Conservation (phyloP, 2,888 invertebrate genomes). For the Ormyrus pomaceus region DNA sequence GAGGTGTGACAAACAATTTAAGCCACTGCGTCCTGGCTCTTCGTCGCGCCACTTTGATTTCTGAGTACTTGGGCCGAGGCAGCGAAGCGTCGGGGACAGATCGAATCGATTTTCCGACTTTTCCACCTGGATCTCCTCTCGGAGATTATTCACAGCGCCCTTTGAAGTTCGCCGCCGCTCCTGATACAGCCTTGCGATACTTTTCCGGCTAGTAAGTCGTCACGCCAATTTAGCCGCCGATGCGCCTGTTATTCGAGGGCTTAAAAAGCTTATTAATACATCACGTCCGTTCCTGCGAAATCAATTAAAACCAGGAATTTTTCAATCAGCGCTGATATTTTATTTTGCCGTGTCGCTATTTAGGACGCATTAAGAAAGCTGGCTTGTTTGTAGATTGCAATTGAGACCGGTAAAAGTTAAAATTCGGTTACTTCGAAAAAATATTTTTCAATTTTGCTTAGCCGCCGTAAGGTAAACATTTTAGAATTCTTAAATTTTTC, state of each 20-base stretch:
- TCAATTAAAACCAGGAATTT: too few species aligned
- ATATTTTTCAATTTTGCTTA: slow-evolving; percentile 37
- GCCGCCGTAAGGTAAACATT: slow-evolving; percentile 2
- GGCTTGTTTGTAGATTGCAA: neutral
- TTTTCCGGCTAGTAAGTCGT: slow-evolving; percentile 17
- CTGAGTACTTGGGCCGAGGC: neutral
- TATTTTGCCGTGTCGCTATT: too few species aligned
- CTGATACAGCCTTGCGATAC: slow-evolving; percentile 30
- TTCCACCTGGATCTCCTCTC: slow-evolving; percentile 20
- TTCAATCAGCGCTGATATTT: too few species aligned
- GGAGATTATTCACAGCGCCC: slow-evolving; percentile 36
- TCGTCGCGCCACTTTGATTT: slow-evolving; percentile 34
- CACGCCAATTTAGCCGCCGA: slow-evolving; percentile 37
- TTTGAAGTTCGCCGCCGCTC: slow-evolving; percentile 36
- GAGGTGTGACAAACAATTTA: slow-evolving; percentile 41
- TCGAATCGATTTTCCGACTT: slow-evolving; percentile 56
- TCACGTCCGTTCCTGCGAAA: neutral
- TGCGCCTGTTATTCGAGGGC: slow-evolving; percentile 2
- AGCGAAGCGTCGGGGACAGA: slow-evolving; percentile 21
- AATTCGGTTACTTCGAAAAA: neutral
- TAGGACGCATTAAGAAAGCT: neutral
- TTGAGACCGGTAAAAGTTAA: slow-evolving; percentile 16
- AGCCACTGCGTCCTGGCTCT: slow-evolving; percentile 31
- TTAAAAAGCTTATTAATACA: slow-evolving; percentile 31
- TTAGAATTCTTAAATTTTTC: slow-evolving; percentile 24